phyloP scores from a whole-genome alignment of 1,140 invertebrate species.

The Palaemon carinicauda region DNA sequence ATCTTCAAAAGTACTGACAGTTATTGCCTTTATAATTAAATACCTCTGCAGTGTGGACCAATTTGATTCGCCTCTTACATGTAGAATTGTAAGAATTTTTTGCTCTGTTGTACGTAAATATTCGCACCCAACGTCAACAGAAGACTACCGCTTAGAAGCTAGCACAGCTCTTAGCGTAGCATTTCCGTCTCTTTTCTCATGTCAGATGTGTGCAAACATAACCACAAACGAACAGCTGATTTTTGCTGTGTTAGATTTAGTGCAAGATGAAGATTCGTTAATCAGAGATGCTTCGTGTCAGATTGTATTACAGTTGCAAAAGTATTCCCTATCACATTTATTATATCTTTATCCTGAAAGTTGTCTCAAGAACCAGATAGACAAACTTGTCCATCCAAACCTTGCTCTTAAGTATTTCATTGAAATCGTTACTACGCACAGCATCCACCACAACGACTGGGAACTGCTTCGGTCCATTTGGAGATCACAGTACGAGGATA shows the following conservation, averaged over 20 bases:
- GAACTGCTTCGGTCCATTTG: not conserved
- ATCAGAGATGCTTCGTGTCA: slow-evolving; percentile 29
- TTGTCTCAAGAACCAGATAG: not conserved
- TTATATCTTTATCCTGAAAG: not conserved
- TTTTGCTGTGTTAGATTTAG: slow-evolving; percentile 4
- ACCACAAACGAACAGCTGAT: not conserved
- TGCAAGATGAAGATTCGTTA: slow-evolving; percentile 42
- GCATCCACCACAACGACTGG: not conserved
- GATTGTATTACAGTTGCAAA: slow-evolving; percentile 1
- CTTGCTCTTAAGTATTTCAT: slow-evolving; percentile 18
- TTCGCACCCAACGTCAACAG: slow-evolving; percentile 24
- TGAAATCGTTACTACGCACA: not conserved
- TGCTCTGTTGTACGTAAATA: not conserved
- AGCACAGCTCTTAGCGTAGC: slow-evolving; percentile 4
- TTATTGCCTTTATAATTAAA: slow-evolving; percentile 4
- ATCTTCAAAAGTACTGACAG: not conserved
- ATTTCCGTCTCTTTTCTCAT: not conserved
- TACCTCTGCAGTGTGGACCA: not conserved
- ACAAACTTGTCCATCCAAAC: slow-evolving; percentile 15
- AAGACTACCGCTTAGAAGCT: slow-evolving; percentile 36
- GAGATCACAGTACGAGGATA: not conserved
- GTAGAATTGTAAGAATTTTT: not conserved
- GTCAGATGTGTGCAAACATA: not conserved
- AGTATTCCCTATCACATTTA: not conserved
- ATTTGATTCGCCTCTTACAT: not conserved